phyloP scores from a whole-genome alignment of 2,113 vertebrate genomes.

The Brienomyrus brachyistius region DNA sequence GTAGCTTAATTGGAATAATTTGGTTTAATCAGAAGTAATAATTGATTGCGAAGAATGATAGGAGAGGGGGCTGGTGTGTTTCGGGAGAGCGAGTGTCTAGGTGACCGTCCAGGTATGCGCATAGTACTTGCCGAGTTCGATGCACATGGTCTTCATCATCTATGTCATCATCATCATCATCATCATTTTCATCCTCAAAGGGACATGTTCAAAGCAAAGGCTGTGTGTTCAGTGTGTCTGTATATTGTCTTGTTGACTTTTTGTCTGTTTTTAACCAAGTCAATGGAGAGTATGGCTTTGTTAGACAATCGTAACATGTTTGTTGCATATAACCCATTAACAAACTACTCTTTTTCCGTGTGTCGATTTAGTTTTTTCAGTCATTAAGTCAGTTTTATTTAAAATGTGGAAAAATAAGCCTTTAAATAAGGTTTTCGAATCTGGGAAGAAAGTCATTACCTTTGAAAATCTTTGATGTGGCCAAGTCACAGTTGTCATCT shows the following conservation, averaged over 20 bases:
- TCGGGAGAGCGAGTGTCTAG: constrained; percentile 25
- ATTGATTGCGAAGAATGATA: neutral
- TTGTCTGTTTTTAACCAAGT: neutral
- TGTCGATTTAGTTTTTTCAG: neutral
- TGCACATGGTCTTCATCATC: constrained; percentile 6
- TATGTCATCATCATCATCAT: constrained; percentile 18
- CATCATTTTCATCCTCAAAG: constrained; percentile 14
- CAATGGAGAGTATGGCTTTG: neutral
- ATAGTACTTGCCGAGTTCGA: neutral
- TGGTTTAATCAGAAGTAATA: neutral
- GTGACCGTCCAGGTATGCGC: constrained; percentile 29
- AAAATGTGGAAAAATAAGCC: neutral
- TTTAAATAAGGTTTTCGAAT: neutral
- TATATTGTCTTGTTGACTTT: neutral
- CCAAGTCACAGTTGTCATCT: neutral
- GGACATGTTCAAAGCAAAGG: neutral
- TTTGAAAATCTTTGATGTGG: neutral
- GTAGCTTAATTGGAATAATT: neutral
- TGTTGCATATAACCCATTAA: constrained; percentile 8
- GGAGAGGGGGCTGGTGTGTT: neutral
- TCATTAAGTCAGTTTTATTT: neutral
- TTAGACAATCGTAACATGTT: neutral
- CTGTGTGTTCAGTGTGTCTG: neutral
- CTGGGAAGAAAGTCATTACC: too few species aligned
- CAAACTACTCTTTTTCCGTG: neutral